Evolutionary conservation across 2,113 vertebrate genomes (phyloP).

Genomic region (Muntiacus muntjak): DNA sequence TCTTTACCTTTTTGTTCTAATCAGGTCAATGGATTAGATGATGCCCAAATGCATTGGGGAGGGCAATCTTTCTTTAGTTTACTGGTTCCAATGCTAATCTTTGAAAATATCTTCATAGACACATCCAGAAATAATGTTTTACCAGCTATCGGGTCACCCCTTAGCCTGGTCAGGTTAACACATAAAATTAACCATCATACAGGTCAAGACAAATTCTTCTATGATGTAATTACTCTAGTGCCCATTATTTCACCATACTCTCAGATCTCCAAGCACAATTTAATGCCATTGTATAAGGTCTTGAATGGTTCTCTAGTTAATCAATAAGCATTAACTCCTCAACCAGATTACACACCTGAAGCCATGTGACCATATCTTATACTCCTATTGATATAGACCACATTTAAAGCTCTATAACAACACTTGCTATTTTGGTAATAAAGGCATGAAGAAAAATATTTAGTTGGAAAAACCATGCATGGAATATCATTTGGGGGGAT

Average conservation of each 20-base stretch:
- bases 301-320: neutral
- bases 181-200: neutral
- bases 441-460: constrained; percentile 30
- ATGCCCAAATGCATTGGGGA: neutral
- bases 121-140: neutral
- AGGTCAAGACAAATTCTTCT: neutral
- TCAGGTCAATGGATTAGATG: neutral
- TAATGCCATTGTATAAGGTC: neutral
- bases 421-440: constrained; percentile 23
- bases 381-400: neutral
- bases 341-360: neutral
- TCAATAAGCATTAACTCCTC: neutral
- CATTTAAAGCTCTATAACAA: constrained; percentile 5
- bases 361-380: neutral
- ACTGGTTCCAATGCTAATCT: neutral
- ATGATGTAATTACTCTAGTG: neutral
- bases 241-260: neutral
- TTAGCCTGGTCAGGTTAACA: neutral
- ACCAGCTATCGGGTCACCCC: neutral
- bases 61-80: neutral
- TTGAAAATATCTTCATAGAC: neutral
- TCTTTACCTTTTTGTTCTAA: neutral
- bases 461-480: constrained; percentile 7
- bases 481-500: neutral
- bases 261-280: neutral